phyloP scores from a whole-genome alignment of 2,113 vertebrate species.

The Rutilus rutilus region DNA sequence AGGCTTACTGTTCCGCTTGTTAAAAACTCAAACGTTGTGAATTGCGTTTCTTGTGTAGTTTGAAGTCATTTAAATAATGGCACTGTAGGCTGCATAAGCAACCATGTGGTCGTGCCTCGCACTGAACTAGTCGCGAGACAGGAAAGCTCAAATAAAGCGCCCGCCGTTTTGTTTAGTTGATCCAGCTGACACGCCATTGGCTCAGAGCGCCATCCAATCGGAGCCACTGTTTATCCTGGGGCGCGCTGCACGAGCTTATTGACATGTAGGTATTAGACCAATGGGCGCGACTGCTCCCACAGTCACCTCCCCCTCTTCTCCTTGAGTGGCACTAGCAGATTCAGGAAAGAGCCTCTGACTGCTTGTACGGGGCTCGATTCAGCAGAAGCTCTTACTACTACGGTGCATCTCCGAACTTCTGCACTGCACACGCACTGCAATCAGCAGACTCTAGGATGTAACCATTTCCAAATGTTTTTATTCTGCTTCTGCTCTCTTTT shows the following conservation, averaged over 20 bases:
- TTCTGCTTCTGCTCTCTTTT: slow-evolving; percentile 73
- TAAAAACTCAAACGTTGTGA: background rate
- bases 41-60: background rate
- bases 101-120: slow-evolving; percentile 56
- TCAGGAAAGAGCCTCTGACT: slow-evolving; percentile 82
- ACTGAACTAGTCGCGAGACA: slow-evolving; percentile 44
- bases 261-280: slow-evolving; percentile 85
- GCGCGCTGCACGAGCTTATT: slow-evolving; percentile 89
- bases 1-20: background rate
- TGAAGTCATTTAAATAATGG: slow-evolving; percentile 60
- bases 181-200: slow-evolving; percentile 72
- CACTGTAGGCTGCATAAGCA: slow-evolving; percentile 8
- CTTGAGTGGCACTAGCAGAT: slow-evolving; percentile 81
- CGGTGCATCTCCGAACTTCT: slow-evolving; percentile 77
- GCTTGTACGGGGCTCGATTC: slow-evolving; percentile 85
- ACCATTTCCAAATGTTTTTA: slow-evolving; percentile 80
- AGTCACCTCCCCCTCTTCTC: slow-evolving; percentile 64
- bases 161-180: slow-evolving; percentile 73
- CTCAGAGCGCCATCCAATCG: slow-evolving; percentile 79
- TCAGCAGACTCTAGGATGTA: slow-evolving; percentile 79
- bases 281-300: slow-evolving; percentile 74
- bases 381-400: slow-evolving; percentile 79
- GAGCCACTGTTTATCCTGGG: slow-evolving; percentile 73
- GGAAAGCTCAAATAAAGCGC: slow-evolving; percentile 75
- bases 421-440: slow-evolving; percentile 69